Base-by-base conservation (phyloP, 2,888 invertebrate genomes). In the Sylvicola cinctus region DNA sequence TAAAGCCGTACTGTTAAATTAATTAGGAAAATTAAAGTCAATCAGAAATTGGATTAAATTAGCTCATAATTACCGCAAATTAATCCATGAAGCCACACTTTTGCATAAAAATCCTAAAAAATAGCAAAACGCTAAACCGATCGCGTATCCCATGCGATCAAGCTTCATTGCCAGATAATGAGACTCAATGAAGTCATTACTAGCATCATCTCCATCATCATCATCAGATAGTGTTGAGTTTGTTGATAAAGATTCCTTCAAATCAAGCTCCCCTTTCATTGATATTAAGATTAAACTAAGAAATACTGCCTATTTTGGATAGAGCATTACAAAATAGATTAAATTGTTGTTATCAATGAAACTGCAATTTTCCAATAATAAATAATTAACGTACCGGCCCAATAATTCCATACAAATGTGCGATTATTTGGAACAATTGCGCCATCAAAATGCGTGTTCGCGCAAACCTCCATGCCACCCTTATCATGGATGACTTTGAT, bases 401-500 rank as follows among this genome's bases (percentile, higher is more conserved):
- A 30, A 34, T 29, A 11, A 39, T 12, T 8, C 34, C 32, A 10
- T 30, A 28, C 4, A 36, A 8, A 17, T 34, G 36, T 28, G 38
- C 34, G 11, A 40, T 23, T 15, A 30, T 31, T 14, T 38, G 38
- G 7, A 40, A 33, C 4, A 40, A 6, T 20, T 32, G 34, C 8
- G 40, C 36, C 10, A 40, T 15, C 13, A 38, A 28, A 15, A 40
- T 29, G 34, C 40, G 26, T 2, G 40, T 38, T 27, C 36, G 33
- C 12, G 35, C 36, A 34, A 40, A 40, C 29, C 36, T 36, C 38
- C 40, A 38, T n/a, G 36, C 36, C 4, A 40, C 38, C 12, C 32
- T 28, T 26, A 40, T 30, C 38, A 40, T 40, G 11, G 36, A 36
- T 14, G 36, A 35, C 12, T 30, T 25, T 14, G 16, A 28, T 25